These are phyloP conservation scores for Nomia melanderi DNA, from an alignment of 1,140 invertebrate genomes.

Conservation along the genomic window DNA sequence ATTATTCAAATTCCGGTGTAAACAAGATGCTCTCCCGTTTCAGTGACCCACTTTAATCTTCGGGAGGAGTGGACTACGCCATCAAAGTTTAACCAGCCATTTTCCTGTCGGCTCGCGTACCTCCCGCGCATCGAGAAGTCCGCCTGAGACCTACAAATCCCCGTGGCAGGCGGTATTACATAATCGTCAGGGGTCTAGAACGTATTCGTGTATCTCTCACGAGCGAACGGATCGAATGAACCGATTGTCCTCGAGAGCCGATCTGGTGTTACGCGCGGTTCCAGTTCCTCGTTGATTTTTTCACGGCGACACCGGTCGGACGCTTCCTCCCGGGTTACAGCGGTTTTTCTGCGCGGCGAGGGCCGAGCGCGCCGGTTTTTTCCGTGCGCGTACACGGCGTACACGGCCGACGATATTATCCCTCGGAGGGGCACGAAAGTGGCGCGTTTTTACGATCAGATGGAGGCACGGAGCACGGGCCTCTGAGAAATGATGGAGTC, in stretches of 20 bases:
- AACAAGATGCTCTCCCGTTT: no score
- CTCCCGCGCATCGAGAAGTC: no score
- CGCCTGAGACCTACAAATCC: conserved; percentile 2
- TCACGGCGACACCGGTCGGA: no score
- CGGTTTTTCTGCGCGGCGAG: conserved; percentile 1
- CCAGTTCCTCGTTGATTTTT: conserved; percentile 34
- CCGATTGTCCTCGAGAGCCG: background rate
- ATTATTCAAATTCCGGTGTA: no score
- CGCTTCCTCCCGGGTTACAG: background rate
- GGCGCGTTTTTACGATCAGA: conserved; percentile 71
- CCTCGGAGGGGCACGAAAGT: conserved; percentile 63
- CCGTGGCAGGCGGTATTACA: background rate
- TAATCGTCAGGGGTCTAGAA: background rate
- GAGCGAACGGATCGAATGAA: no score
- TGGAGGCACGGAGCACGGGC: conserved; percentile 47
- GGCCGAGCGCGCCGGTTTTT: conserved; percentile 22
- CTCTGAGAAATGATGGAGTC: conserved; percentile 69
- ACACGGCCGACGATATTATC: conserved; percentile 61
- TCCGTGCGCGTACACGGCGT: conserved; percentile 5
- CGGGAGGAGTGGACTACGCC: no score
- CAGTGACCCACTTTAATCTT: no score
- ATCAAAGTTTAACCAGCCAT: no score
- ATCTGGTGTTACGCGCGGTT: conserved; percentile 29
- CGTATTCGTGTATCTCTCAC: conserved; percentile 4
- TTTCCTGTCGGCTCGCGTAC: no score